Percentiles rank a stretch among this genome's conserved stretches.
These are phyloP conservation scores for Andrena cerasifolii DNA, from an alignment of 1,140 invertebrate genomes.

Conservation along the genomic window DNA sequence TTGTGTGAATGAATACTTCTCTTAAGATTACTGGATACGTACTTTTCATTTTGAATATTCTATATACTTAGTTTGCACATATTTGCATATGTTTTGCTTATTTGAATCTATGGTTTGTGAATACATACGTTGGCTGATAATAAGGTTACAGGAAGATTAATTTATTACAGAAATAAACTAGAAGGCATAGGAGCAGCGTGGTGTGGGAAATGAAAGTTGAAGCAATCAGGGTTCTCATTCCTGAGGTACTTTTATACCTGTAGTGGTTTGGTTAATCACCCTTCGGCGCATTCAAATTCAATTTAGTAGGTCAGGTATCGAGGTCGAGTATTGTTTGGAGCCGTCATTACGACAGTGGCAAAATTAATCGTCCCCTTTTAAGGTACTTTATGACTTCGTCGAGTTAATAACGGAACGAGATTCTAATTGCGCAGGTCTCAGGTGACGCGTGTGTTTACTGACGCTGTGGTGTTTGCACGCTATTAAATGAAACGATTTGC, in stretches of 20 bases:
- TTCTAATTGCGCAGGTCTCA: background rate
- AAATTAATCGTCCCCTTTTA: background rate
- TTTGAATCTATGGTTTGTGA: no score
- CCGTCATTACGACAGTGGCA: background rate
- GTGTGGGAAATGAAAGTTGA: background rate
- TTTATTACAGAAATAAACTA: no score
- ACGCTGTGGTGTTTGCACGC: background rate
- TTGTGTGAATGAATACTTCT: no score
- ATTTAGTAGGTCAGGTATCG: background rate
- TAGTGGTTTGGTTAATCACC: no score
- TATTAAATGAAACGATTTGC: background rate
- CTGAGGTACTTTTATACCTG: no score
- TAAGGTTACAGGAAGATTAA: no score
- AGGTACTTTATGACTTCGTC: background rate
- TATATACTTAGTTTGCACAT: no score
- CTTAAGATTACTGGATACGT: no score
- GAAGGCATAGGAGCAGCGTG: no score
- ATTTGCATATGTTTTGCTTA: no score
- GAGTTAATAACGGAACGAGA: background rate
- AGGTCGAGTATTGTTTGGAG: background rate
- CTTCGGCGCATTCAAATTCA: background rate
- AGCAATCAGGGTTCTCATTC: background rate
- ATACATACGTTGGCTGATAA: no score
- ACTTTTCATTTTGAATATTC: no score
- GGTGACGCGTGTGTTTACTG: background rate